These are phyloP conservation scores for Oncorhynchus nerka DNA, from an alignment of 2,113 vertebrate genomes.

Conservation along the genomic window DNA sequence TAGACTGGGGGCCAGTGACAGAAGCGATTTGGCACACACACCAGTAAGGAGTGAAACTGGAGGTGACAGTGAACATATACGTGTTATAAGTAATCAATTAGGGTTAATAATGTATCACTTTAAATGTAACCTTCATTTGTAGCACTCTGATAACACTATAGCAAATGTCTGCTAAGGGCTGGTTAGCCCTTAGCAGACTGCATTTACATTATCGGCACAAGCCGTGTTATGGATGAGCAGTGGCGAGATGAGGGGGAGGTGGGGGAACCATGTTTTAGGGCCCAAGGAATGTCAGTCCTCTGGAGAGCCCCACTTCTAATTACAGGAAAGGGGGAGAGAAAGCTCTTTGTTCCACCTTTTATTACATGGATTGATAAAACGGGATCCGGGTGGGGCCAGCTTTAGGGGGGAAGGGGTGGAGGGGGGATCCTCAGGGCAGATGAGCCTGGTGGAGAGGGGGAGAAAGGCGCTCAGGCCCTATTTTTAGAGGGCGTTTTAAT, in stretches of 20 bases:
- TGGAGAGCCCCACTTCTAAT: conserved; percentile 73
- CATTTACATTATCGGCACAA: conserved; percentile 68
- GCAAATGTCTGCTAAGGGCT: conserved; percentile 36
- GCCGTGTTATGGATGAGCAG: conserved; percentile 58
- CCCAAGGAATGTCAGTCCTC: conserved; percentile 66
- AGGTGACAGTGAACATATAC: conserved; percentile 65
- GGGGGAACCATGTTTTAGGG: conserved; percentile 60
- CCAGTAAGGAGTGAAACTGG: conserved; percentile 47
- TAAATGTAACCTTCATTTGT: conserved; percentile 67
- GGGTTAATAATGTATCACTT: conserved; percentile 74
- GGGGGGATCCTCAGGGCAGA: conserved; percentile 53
- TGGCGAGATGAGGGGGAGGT: conserved; percentile 8
- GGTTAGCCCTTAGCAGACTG: conserved; percentile 53
- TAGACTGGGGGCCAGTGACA: conserved; percentile 60
- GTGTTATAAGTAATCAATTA: conserved; percentile 70
- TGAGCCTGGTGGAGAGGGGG: conserved; percentile 53
- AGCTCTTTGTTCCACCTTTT: conserved; percentile 79
- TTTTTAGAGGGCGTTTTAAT: conserved; percentile 70
- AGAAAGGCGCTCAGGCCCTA: conserved; percentile 39
- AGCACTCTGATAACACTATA: conserved; percentile 64
- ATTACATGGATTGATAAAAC: conserved; percentile 80
- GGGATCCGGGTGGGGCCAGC: conserved; percentile 49
- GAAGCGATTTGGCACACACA: conserved; percentile 44
- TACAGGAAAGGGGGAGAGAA: conserved; percentile 68
- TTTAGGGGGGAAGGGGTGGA: conserved; percentile 14